phyloP scores from a whole-genome alignment of 2,113 vertebrate genomes.

The Corynorhinus townsendii region DNA sequence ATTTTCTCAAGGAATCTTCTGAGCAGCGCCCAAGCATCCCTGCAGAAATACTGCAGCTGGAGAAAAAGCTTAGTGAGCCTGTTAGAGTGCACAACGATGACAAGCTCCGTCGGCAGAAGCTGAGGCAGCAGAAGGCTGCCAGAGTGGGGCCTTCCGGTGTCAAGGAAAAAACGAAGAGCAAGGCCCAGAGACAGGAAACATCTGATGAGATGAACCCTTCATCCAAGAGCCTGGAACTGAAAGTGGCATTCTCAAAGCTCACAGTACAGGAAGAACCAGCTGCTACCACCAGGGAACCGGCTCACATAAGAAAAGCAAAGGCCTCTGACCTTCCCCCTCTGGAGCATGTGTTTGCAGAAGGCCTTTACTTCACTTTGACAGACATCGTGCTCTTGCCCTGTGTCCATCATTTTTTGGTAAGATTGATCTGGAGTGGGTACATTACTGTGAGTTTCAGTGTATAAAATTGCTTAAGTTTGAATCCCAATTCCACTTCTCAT shows the following conservation, averaged over 20 bases:
- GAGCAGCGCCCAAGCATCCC: constrained; percentile 78
- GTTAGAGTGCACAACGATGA: constrained; percentile 97
- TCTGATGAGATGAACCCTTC: not conserved
- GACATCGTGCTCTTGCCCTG: constrained; percentile 95
- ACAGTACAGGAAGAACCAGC: constrained; percentile 75
- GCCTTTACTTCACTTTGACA: constrained; percentile 95
- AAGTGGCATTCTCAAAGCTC: constrained; percentile 88
- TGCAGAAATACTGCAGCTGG: constrained; percentile 86
- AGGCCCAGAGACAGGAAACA: not conserved
- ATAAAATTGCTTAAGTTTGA: not conserved
- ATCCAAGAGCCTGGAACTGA: constrained; percentile 82
- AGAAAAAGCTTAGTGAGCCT: constrained; percentile 90
- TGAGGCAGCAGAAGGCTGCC: constrained; percentile 82
- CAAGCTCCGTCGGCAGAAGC: constrained; percentile 95
- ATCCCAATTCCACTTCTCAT: not conserved
- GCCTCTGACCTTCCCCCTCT: constrained; percentile 87
- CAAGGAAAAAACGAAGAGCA: not conserved
- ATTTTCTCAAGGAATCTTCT: constrained; percentile 80
- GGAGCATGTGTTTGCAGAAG: constrained; percentile 95
- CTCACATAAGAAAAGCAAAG: constrained; percentile 90
- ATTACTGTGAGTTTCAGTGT: not conserved
- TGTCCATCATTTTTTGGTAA: constrained; percentile 94
- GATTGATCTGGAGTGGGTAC: not conserved
- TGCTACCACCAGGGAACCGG: constrained; percentile 81
- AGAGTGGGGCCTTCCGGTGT: not conserved